Evolutionary conservation across 1,140 invertebrate species (phyloP), one percentile per base, ranked within the genome.

Genomic region (Drosophila nasuta): DNA sequence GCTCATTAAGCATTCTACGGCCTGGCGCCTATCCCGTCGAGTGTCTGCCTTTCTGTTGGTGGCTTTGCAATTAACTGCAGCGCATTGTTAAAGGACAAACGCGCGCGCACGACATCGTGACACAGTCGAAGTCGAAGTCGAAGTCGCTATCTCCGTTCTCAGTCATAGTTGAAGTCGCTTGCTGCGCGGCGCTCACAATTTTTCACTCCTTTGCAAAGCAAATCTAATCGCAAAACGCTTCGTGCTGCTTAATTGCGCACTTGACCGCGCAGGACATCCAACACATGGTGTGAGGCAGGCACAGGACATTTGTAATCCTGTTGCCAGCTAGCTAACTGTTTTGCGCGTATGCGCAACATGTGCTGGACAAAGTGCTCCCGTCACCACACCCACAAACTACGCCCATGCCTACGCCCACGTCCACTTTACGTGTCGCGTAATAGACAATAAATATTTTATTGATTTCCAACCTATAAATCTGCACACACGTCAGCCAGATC

Each of bases 51-150:
- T 75, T 69, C 66, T 72, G 83, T 75, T 88, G 86, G 85, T 88
- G 85, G 85, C 86, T 88, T 88, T 88, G 83, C 85, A 88, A 88
- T 88, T 88, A 88, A 88, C 85, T 88, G 85, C 77, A 79, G 79
- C 74, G 83, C 82, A 66, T 85, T 75, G 78, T 81, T 51, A 11
- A 3, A 17, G 46, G n/a, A 11, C 30, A 11, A 20, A 63, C 66
- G 79, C 72, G 68, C 75, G 63, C 60, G 64, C 81, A 57, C 75
- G 45, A 75, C 75, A 17, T 58, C 11, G 45, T 35, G 6, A 20
- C 30, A 33, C 45, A 33, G 67, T 70, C 63, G 69, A 20, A 20
- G 20, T 20, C 20, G 20, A 25, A 25, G 20, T 25, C 20, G 20
- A 0, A 25, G 20, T 25, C 20, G 4, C 20, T 25, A 25, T 25